Evolutionary conservation across 2,797 vertebrate species (phyloP).

Genomic region (Adelosebastes latens): DNA sequence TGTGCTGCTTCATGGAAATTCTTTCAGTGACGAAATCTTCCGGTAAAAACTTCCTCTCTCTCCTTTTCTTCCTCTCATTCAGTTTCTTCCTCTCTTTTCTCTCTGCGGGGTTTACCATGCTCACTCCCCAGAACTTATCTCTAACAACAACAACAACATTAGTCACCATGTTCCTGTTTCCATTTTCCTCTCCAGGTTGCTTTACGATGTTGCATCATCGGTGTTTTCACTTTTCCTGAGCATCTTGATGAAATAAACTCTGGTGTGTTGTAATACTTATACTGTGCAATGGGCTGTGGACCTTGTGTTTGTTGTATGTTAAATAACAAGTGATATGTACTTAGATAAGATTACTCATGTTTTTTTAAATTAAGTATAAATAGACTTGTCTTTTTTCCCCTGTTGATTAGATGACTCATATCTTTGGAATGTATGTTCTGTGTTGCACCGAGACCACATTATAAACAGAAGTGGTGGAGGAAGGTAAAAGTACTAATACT

Average conservation of each 20-base stretch:
- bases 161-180: neutral
- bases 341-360: neutral
- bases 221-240: neutral
- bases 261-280: neutral
- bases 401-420: neutral
- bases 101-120: rapidly evolving
- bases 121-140: neutral
- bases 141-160: neutral
- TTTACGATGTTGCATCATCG: neutral
- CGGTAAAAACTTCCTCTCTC: constrained; percentile 13
- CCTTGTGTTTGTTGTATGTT: neutral
- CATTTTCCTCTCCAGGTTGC: neutral
- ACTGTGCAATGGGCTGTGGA: too few relatives aligned
- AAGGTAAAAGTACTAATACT: too few relatives aligned
- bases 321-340: neutral
- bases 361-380: too few relatives aligned
- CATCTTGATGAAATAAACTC: neutral
- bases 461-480: too few relatives aligned
- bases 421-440: neutral
- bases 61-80: neutral
- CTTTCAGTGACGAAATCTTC: constrained; percentile 58
- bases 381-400: neutral
- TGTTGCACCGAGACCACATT: too few relatives aligned
- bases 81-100: neutral
- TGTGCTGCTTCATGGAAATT: constrained; percentile 40